A percentile compares a stretch with the other conserved stretches of the same genome.
phyloP scores from a whole-genome alignment of 1,140 invertebrate genomes.

The Diorhabda elongata region DNA sequence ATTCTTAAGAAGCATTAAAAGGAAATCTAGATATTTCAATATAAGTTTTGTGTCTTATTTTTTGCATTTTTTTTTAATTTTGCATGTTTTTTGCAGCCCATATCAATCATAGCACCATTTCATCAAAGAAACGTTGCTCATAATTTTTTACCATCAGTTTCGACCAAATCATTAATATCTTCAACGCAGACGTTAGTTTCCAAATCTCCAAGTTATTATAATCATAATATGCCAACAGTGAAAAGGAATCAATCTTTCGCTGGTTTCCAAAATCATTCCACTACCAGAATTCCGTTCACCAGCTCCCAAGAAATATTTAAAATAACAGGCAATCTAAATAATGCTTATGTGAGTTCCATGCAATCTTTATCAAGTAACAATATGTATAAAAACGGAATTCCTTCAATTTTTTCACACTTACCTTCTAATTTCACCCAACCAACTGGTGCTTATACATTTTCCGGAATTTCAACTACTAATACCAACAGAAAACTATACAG shows the following conservation, averaged over 20 bases:
- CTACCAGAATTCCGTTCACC: slow-evolving; percentile 5
- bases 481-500: background rate
- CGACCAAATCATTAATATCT: slow-evolving; percentile 27
- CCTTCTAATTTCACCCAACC: slow-evolving; percentile 13
- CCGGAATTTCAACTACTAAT: background rate
- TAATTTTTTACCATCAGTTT: slow-evolving; percentile 19
- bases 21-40: background rate
- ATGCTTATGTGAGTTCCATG: background rate
- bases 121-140: slow-evolving; percentile 32
- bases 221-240: slow-evolving; percentile 16
- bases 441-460: slow-evolving; percentile 19
- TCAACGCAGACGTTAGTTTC: slow-evolving; percentile 14
- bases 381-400: background rate
- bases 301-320: slow-evolving; percentile 3
- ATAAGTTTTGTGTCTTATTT: slow-evolving; percentile 9
- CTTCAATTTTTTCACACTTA: slow-evolving; percentile 11
- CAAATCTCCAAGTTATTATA: background rate
- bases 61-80: slow-evolving; percentile 32
- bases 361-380: slow-evolving; percentile 5
- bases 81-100: slow-evolving; percentile 46
- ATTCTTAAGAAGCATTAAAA: background rate
- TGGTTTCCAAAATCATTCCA: slow-evolving; percentile 37
- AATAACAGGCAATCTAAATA: slow-evolving; percentile 6
- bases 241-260: slow-evolving; percentile 45
- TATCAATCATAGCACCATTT: slow-evolving; percentile 46